Conservation (phyloP, 2,113 vertebrate species). For the Poeciliopsis turrubarensis region DNA sequence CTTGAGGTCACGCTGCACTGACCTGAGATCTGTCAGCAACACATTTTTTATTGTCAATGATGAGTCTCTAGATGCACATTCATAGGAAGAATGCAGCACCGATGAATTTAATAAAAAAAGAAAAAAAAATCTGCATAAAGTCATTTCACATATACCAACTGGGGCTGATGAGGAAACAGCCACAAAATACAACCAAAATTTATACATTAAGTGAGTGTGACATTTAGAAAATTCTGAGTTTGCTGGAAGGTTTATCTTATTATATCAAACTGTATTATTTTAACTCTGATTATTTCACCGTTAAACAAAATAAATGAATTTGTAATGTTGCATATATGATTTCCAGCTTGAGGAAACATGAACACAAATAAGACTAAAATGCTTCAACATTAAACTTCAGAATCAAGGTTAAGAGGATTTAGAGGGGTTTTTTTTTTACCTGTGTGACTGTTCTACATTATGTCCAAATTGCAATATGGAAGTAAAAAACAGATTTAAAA, state of each 20-base stretch:
- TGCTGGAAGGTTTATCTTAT: no score
- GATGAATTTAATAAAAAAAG: neutral
- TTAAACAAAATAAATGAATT: no score
- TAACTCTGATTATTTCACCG: neutral
- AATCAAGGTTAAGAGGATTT: neutral
- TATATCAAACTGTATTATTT: neutral
- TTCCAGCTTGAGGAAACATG: neutral
- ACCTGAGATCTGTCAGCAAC: constrained; percentile 21
- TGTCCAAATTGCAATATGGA: neutral
- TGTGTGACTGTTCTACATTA: neutral
- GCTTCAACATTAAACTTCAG: neutral
- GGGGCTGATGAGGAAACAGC: neutral
- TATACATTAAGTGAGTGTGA: neutral
- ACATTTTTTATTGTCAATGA: neutral
- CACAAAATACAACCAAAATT: neutral
- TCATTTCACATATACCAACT: neutral
- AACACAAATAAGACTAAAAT: neutral
- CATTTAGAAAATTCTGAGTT: neutral
- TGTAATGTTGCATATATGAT: neutral
- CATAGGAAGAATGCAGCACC: neutral
- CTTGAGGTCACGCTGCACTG: constrained; percentile 10
- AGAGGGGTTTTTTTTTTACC: no score
- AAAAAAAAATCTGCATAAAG: neutral
- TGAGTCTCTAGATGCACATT: constrained; percentile 10
- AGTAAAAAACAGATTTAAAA: neutral